Percentiles rank a stretch among this genome's conserved stretches.
Evolutionary conservation across 2,797 vertebrate genomes (phyloP).

Genomic region (Pteropus rufus): DNA sequence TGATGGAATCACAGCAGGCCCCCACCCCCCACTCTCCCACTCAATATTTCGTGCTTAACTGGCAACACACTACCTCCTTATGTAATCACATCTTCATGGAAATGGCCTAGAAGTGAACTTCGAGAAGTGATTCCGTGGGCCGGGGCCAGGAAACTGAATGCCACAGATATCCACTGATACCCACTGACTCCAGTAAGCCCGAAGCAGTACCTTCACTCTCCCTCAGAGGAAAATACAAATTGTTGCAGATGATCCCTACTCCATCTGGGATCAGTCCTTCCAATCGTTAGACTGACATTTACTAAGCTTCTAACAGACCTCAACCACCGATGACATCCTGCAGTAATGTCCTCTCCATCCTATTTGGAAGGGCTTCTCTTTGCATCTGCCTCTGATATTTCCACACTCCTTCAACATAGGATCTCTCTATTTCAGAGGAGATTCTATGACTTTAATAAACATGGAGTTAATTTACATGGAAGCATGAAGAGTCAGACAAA

Average conservation of each 20-base stretch:
- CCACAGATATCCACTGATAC: rapidly evolving
- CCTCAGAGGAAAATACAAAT: background rate
- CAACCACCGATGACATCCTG: background rate
- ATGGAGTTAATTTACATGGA: background rate
- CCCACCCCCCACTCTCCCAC: too few species aligned
- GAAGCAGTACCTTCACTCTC: background rate
- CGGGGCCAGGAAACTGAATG: background rate
- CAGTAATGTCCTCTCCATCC: rapidly evolving
- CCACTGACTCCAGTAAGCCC: background rate
- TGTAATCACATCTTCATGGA: background rate
- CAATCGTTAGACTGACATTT: background rate
- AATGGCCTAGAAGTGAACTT: background rate
- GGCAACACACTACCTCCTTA: background rate
- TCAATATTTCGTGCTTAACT: background rate
- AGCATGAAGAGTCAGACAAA: background rate
- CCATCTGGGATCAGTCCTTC: background rate
- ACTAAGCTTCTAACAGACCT: background rate
- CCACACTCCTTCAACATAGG: background rate
- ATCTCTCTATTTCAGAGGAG: background rate
- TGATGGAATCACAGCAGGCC: background rate
- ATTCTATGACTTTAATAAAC: background rate
- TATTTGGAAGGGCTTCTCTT: background rate
- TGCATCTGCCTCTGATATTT: background rate
- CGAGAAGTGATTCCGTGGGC: background rate
- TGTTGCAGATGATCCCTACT: background rate